phyloP scores from a whole-genome alignment of 1,140 invertebrate genomes.

The Sitobion miscanthi region DNA sequence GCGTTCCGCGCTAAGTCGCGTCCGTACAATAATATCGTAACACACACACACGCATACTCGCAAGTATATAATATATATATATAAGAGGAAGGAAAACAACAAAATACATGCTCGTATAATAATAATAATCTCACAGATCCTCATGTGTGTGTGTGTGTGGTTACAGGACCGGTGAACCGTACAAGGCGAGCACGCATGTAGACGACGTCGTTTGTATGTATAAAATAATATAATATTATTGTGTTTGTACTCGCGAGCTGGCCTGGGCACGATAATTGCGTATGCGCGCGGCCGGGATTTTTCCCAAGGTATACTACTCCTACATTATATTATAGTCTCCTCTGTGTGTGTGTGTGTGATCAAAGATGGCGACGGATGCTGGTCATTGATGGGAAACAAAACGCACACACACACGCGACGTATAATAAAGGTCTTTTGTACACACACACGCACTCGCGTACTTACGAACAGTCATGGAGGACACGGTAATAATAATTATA shows the following conservation, averaged over 20 bases:
- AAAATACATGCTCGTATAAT: background rate
- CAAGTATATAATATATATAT: background rate
- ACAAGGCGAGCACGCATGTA: conserved; percentile 54
- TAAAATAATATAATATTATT: background rate
- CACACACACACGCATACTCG: background rate
- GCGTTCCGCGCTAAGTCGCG: background rate
- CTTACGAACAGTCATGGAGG: conserved; percentile 29
- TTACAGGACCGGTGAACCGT: conserved; percentile 54
- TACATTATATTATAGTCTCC: background rate
- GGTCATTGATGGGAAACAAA: conserved; percentile 53
- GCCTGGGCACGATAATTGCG: conserved; percentile 39
- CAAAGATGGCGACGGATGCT: conserved; percentile 56
- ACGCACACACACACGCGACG: conserved; percentile 9
- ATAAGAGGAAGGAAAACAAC: background rate
- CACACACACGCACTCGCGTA: background rate
- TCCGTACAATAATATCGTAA: background rate
- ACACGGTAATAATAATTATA: conserved; percentile 47
- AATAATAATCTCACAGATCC: conserved; percentile 14
- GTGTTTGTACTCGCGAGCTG: background rate
- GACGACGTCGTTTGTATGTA: background rate
- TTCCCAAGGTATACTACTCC: conserved; percentile 47
- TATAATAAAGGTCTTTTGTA: conserved; percentile 30
- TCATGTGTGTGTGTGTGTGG: background rate
- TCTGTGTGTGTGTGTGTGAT: background rate
- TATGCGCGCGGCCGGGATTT: conserved; percentile 31